Conservation (phyloP, 2,113 vertebrate genomes). For the Rousettus leschenaultii region DNA sequence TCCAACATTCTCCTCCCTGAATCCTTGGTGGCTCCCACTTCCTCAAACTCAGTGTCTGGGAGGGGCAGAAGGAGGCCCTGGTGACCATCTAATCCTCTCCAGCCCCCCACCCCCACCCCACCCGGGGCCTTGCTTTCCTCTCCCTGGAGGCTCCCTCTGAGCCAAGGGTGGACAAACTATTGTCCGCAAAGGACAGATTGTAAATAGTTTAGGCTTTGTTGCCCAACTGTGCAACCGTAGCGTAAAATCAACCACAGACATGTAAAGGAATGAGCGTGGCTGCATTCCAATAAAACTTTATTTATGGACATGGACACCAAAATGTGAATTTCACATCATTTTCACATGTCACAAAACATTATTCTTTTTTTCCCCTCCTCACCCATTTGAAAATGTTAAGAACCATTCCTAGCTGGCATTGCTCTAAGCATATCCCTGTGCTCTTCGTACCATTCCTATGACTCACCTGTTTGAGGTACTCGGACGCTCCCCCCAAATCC, state of each 20-base stretch:
- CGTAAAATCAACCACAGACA: neutral
- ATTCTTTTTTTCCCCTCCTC: neutral
- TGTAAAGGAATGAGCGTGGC: neutral
- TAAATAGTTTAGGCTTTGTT: neutral
- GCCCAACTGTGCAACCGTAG: neutral
- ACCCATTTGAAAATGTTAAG: neutral
- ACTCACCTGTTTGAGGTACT: neutral
- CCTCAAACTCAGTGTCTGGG: neutral
- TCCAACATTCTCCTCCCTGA: neutral
- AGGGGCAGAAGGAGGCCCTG: neutral
- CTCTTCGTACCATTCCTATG: too few species aligned
- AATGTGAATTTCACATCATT: neutral
- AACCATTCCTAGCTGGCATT: neutral
- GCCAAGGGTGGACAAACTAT: neutral
- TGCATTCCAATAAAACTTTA: conserved; percentile 42
- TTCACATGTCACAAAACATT: neutral
- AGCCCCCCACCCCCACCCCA: too few species aligned
- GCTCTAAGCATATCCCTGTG: neutral
- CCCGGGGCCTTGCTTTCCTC: too few species aligned
- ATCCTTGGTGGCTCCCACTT: neutral
- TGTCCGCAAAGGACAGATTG: neutral
- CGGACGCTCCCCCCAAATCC: neutral
- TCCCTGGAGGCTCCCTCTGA: neutral
- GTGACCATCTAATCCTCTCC: neutral
- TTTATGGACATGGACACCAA: neutral